A percentile compares a stretch with the other conserved stretches of the same genome.
These are phyloP conservation scores for Eupithecia pulchellata DNA, from an alignment of 2,888 invertebrate species.

Conservation along the genomic window DNA sequence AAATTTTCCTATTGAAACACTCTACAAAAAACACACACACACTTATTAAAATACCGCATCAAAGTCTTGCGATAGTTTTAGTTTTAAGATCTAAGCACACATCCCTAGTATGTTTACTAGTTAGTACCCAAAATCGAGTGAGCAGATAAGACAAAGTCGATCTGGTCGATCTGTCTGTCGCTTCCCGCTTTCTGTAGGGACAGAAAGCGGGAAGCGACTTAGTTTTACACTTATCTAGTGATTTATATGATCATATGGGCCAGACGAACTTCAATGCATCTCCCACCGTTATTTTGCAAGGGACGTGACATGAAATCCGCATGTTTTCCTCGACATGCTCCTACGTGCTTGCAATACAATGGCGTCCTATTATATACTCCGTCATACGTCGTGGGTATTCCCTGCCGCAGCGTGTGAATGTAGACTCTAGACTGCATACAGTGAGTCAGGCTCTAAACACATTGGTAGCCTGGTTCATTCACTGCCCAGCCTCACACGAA, in stretches of 20 bases:
- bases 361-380: slow-evolving; percentile 6
- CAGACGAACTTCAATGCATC: not conserved
- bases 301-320: slow-evolving; percentile 29
- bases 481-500: not conserved
- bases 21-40: no score
- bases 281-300: slow-evolving; percentile 1
- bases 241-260: not conserved
- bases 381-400: slow-evolving; percentile 55
- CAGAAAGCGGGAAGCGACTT: no score
- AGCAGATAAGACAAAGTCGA: no score
- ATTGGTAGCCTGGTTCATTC: not conserved
- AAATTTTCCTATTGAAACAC: no score
- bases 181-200: no score
- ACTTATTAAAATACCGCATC: no score
- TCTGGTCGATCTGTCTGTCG: no score
- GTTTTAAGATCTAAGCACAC: no score
- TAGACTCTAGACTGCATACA: slow-evolving; percentile 18
- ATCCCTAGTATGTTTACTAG: no score
- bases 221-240: no score
- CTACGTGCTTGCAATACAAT: slow-evolving; percentile 47
- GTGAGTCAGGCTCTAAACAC: slow-evolving; percentile 11
- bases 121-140: no score
- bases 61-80: no score
- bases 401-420: slow-evolving; percentile 55
- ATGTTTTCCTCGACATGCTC: slow-evolving; percentile 40